These are phyloP conservation scores for Lordiphosa fenestrarum DNA, from an alignment of 2,888 invertebrate species.

Conservation along the genomic window DNA sequence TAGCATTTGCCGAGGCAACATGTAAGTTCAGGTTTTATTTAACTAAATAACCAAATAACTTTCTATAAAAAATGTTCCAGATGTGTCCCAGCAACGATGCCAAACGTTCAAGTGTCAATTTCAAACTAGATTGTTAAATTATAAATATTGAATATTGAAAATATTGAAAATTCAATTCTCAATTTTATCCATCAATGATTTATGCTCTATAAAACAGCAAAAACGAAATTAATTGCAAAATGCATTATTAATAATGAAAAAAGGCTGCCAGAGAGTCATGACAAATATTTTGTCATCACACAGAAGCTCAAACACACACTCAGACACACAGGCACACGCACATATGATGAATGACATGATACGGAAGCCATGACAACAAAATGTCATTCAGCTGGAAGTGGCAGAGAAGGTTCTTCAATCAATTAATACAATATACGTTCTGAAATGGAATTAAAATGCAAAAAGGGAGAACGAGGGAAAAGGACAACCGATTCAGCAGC, in stretches of 20 bases:
- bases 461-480: background rate
- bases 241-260: slow-evolving; percentile 37
- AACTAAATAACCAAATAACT: too few relatives aligned
- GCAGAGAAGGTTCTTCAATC: slow-evolving; percentile 35
- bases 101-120: too few relatives aligned
- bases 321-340: slow-evolving; percentile 2
- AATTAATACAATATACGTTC: slow-evolving; percentile 48
- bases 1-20: too few relatives aligned
- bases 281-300: too few relatives aligned
- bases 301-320: slow-evolving; percentile 1
- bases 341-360: slow-evolving; percentile 25
- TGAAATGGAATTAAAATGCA: slow-evolving; percentile 24
- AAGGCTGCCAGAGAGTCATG: slow-evolving; percentile 15
- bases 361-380: slow-evolving; percentile 16
- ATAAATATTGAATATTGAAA: too few relatives aligned
- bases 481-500: slow-evolving; percentile 17
- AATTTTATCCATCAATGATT: slow-evolving; percentile 21
- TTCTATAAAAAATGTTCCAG: too few relatives aligned
- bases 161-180: too few relatives aligned
- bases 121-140: too few relatives aligned
- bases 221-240: slow-evolving; percentile 45
- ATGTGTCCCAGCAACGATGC: too few relatives aligned
- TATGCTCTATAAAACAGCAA: slow-evolving; percentile 17
- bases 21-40: too few relatives aligned
- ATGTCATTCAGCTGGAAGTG: background rate